Evolutionary conservation across 2,113 vertebrate species (phyloP).

Genomic region (Cebidichthys violaceus): DNA sequence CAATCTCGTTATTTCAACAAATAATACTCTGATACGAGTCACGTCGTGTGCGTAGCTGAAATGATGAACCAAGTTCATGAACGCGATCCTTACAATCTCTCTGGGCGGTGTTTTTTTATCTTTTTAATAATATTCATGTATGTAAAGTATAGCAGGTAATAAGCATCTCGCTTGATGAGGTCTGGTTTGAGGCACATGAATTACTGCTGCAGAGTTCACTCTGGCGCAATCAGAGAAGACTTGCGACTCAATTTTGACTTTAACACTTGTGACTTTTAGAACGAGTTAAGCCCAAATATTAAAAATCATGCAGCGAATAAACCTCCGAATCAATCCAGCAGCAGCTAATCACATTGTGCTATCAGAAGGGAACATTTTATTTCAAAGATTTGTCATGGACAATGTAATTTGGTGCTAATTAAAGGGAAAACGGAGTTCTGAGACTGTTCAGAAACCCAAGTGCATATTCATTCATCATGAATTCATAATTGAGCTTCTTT

Average conservation of each 20-base stretch:
- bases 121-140: neutral
- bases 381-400: neutral
- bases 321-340: neutral
- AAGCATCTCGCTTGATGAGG: neutral
- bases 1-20: conserved; percentile 7
- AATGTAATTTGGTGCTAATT: neutral
- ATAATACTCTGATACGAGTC: conserved; percentile 9
- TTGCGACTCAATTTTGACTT: neutral
- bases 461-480: neutral
- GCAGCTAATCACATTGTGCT: neutral
- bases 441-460: neutral
- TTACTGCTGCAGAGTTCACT: neutral
- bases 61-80: neutral
- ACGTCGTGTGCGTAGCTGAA: neutral
- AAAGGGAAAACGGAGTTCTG: neutral
- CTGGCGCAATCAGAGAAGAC: neutral
- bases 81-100: neutral
- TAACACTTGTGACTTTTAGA: neutral
- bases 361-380: neutral
- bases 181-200: neutral
- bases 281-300: neutral
- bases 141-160: conserved; percentile 1
- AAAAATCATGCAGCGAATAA: neutral
- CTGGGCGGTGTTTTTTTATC: neutral
- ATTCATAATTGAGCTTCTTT: neutral